Percentiles rank a stretch among this genome's conserved stretches.
These are phyloP conservation scores for Phylloscopus whistleri DNA, from an alignment of 2,113 vertebrate species.

Conservation along the genomic window DNA sequence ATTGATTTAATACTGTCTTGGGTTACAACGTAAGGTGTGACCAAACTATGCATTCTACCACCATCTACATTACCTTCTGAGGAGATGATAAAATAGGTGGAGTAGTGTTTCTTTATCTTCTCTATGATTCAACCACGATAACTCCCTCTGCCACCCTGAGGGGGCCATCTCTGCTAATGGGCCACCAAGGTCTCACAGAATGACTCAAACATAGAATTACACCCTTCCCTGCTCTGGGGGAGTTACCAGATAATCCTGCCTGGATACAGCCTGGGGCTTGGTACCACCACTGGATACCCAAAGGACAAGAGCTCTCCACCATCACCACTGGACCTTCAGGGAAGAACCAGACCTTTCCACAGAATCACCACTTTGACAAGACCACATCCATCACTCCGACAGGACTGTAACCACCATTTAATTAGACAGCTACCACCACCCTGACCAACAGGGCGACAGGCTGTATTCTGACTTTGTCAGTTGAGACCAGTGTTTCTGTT, in stretches of 20 bases:
- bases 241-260: neutral
- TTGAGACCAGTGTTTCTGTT: neutral
- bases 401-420: neutral
- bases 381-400: neutral
- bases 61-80: neutral
- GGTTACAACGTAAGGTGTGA: neutral
- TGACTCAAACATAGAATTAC: rapidly evolving
- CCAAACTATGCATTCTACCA: neutral
- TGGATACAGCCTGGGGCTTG: neutral
- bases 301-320: neutral
- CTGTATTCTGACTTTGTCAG: neutral
- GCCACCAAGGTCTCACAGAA: neutral
- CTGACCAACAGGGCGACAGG: neutral
- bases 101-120: neutral
- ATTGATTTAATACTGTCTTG: neutral
- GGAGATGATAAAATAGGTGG: neutral
- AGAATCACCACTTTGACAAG: rapidly evolving
- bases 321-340: neutral
- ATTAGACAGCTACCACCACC: too few species aligned
- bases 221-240: too few species aligned
- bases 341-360: neutral
- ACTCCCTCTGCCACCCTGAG: neutral
- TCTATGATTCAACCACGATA: neutral
- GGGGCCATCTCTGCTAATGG: neutral
- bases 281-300: neutral